Base-by-base conservation (phyloP, 2,888 invertebrate species). In the Aporophyla nigra region DNA sequence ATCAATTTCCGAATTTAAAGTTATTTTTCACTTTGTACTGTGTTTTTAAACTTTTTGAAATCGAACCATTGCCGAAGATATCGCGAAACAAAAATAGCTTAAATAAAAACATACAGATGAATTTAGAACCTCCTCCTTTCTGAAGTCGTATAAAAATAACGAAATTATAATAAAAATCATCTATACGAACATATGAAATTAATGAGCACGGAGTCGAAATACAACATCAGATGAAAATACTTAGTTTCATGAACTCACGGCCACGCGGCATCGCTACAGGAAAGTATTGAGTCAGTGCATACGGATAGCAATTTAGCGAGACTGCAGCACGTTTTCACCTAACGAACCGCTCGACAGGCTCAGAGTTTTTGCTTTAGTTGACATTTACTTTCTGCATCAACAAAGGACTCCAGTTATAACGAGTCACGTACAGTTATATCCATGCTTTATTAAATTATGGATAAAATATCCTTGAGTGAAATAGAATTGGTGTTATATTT, bases 341-440 rank as follows among this genome's bases (percentile, higher is more conserved):
- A 86, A 83, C 76, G 85, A 86, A 81, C 75, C 77, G 74, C 87
- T 74, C 75, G 85, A 82, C 73, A n/a, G 74, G 67, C 78, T 66
- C 75, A 74, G 56, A 80, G 70, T 80, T 83, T 86, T 85, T 82
- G 71, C 78, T 88, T 88, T 88, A 78, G 77, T 80, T 83, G 78
- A 83, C 81, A 80, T 85, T 80, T 78, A 74, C 80, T 85, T 74
- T 78, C 70, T 85, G 61, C 82, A 70, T 68, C 72, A 81, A 80
- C 81, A 88, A 89, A 84, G 78, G 76, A 69, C 62, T 69, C 71
- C 58, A 59, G 70, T 76, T 70, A 80, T 76, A 84, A 87, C 77
- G 84, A 88, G 80, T 81, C 58, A 65, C 68, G 46, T 62, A 54
- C 19, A n/a, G 62, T 14, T 51, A 27, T 21, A 70, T n/a, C 7